Evolutionary conservation across 1,140 invertebrate species (phyloP), one percentile per base, ranked within the genome.

Genomic region (Pseudomyrmex flavicornis): DNA sequence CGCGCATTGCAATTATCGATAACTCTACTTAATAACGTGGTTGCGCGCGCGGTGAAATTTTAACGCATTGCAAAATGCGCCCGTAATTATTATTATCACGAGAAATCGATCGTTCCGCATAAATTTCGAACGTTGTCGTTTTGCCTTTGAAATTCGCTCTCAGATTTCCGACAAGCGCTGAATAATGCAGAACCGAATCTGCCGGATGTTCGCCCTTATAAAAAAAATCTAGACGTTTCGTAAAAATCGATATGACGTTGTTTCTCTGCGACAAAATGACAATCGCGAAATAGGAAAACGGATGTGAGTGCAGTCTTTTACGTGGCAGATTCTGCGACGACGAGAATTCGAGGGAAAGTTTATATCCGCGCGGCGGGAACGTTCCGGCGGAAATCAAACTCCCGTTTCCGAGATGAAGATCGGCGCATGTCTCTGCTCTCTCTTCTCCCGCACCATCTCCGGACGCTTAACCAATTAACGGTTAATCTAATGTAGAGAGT

Each of bases 401-500:
- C 58, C 5, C 63, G 77, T 50, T 69, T 75, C 74, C 75, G 58
- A n/a, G 74, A 76, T 54, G 88, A 82, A 84, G 91, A 85, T 85
- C 76, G 83, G 68, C 46, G 63, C 9, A 50, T 44, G 5, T 65
- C 73, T 65, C 73, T 50, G 48, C 20, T 56, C 52, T 58, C 15
- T 35, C 50, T 44, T 44, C 44, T 50, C 26, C 56, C 17, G 20
- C 3, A 2, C 63, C 5, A 2, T 26, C 70, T 86, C 79, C 84
- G 83, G 84, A 77, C 83, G 85, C 84, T 90, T 89, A 87, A 85
- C 82, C 91, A 88, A 92, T 92, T 92, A 92, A 89, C 87, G 59
- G 87, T 91, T 90, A 89, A 92, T 91, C 84, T 91, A 89, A 65
- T 87, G 85, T 50, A 46, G 58, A 22, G 35, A 46, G 26, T 4